A percentile compares a stretch with the other conserved stretches of the same genome.
phyloP scores from a whole-genome alignment of 2,113 vertebrate species.

The Lanius ludovicianus region DNA sequence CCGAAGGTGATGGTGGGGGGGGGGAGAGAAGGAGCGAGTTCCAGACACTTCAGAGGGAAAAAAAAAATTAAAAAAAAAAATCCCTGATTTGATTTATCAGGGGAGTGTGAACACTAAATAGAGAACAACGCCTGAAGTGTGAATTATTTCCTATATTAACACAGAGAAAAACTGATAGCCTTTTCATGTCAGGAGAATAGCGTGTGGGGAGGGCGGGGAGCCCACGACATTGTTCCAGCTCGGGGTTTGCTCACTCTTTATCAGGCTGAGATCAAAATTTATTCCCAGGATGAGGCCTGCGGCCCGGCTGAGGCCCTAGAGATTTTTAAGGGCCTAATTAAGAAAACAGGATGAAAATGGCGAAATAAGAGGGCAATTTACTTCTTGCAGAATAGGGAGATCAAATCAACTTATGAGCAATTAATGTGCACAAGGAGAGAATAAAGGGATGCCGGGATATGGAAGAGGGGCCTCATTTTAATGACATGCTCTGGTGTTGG shows the following conservation, averaged over 20 bases:
- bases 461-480: slow-evolving; percentile 75
- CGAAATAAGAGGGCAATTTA: slow-evolving; percentile 83
- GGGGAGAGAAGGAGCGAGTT: neutral
- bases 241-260: slow-evolving; percentile 71
- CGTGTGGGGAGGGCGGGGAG: neutral
- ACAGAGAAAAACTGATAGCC: slow-evolving; percentile 77
- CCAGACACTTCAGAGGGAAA: slow-evolving; percentile 1
- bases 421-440: slow-evolving; percentile 74
- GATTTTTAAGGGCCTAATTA: slow-evolving; percentile 79
- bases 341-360: slow-evolving; percentile 80
- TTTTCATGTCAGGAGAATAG: slow-evolving; percentile 80
- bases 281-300: slow-evolving; percentile 70
- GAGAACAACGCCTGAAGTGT: slow-evolving; percentile 76
- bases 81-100: slow-evolving; percentile 62
- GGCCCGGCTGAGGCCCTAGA: slow-evolving; percentile 66
- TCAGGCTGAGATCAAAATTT: slow-evolving; percentile 73
- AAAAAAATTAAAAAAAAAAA: neutral
- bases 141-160: slow-evolving; percentile 88
- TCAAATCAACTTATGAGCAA: slow-evolving; percentile 81
- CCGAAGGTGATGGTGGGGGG: neutral
- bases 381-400: slow-evolving; percentile 76
- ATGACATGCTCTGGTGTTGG: slow-evolving; percentile 63
- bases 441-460: slow-evolving; percentile 69
- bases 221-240: slow-evolving; percentile 69
- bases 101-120: slow-evolving; percentile 70